Conservation (phyloP, 1,140 invertebrate species). For the Cylas formicarius region DNA sequence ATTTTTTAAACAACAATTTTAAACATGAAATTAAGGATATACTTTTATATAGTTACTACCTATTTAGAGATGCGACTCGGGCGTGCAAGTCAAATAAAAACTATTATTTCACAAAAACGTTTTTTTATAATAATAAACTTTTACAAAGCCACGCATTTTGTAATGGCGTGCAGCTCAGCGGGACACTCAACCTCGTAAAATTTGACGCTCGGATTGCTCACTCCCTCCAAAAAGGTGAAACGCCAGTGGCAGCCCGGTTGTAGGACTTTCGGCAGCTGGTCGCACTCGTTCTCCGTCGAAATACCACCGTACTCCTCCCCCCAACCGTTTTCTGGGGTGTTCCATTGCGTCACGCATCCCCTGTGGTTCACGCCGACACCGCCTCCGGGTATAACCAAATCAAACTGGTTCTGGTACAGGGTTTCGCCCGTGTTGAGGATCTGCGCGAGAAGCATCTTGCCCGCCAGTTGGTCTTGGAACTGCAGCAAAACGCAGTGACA, state of each 20-base stretch:
- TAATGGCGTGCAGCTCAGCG: conserved; percentile 5
- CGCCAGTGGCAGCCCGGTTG: conserved; percentile 14
- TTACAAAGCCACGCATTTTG: too few species aligned
- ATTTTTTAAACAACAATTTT: too few species aligned
- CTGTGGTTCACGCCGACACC: conserved; percentile 17
- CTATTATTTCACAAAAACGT: too few species aligned
- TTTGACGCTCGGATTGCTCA: conserved; percentile 9
- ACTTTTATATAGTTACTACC: too few species aligned
- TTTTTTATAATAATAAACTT: too few species aligned
- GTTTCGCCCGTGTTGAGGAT: conserved; percentile 15
- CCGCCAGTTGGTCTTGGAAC: conserved; percentile 15
- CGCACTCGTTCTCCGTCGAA: not conserved
- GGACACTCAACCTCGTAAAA: conserved; percentile 19
- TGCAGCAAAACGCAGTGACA: conserved; percentile 16
- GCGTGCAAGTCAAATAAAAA: too few species aligned
- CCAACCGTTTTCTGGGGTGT: conserved; percentile 14
- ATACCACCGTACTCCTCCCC: conserved; percentile 8
- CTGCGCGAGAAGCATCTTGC: conserved; percentile 15
- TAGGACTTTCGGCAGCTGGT: too few species aligned
- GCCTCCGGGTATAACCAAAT: conserved; percentile 19
- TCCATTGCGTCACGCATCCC: conserved; percentile 19
- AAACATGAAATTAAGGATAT: too few species aligned
- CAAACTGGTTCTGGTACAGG: conserved; percentile 15
- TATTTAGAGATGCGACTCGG: too few species aligned
- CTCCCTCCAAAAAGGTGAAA: conserved; percentile 14